phyloP scores from a whole-genome alignment of 2,113 vertebrate genomes.

The Lasiurus cinereus region DNA sequence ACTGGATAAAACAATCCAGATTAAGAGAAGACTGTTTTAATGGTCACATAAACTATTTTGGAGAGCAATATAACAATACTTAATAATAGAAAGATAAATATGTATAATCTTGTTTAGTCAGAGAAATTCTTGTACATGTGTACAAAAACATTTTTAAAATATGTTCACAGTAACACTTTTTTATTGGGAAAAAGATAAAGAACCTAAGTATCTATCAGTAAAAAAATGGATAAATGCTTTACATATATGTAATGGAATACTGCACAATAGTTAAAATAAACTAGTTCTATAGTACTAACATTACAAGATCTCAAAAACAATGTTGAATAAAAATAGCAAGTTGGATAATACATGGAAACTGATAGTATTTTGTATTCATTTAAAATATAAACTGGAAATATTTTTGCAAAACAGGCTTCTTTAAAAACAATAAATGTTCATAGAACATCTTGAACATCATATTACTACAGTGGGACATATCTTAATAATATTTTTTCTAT shows the following conservation, averaged over 20 bases:
- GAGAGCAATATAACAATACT: background rate
- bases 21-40: background rate
- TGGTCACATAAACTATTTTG: background rate
- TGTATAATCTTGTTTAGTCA: background rate
- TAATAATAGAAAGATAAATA: background rate
- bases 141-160: background rate
- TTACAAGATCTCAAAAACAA: background rate
- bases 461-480: no score
- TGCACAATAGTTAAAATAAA: slow-evolving; percentile 14
- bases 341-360: background rate
- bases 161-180: background rate
- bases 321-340: background rate
- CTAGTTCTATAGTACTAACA: background rate
- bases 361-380: background rate
- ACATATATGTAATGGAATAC: background rate
- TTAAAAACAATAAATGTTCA: background rate
- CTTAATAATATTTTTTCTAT: no score
- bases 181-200: background rate
- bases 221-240: background rate
- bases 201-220: background rate
- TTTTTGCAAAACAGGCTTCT: background rate
- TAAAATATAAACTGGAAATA: background rate
- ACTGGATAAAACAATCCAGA: background rate
- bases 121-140: background rate
- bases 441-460: no score